These are phyloP conservation scores for Cyprinodon tularosa DNA, from an alignment of 2,113 vertebrate genomes.

Conservation along the genomic window DNA sequence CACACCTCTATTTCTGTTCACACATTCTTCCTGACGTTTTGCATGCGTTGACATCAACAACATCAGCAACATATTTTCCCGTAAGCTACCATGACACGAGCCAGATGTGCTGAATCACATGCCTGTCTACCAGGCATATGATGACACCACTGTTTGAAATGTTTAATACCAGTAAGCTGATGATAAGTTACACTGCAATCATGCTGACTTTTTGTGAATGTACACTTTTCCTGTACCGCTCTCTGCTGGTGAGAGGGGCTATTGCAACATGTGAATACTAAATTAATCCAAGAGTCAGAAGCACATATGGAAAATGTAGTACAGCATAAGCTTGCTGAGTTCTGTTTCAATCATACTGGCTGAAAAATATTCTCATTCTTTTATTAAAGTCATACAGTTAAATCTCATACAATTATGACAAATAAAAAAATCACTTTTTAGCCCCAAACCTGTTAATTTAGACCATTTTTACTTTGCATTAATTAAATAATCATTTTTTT, in stretches of 20 bases:
- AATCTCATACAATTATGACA: too few relatives aligned
- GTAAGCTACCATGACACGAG: conserved; percentile 18
- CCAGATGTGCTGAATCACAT: conserved; percentile 39
- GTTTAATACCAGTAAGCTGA: background rate
- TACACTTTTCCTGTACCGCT: conserved; percentile 29
- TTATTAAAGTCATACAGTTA: too few relatives aligned
- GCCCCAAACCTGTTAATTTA: too few relatives aligned
- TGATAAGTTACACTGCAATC: conserved; percentile 1
- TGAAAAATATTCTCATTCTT: too few relatives aligned
- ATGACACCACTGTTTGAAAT: background rate
- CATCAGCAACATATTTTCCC: conserved; percentile 18
- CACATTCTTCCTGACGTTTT: conserved; percentile 26
- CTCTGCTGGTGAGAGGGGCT: conserved; percentile 53
- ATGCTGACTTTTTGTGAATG: background rate
- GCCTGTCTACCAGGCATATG: background rate
- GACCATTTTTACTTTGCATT: too few relatives aligned
- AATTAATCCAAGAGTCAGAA: background rate
- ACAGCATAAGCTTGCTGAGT: too few relatives aligned
- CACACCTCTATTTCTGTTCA: conserved; percentile 59
- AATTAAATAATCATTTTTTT: too few relatives aligned
- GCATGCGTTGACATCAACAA: background rate
- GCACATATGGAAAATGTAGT: background rate
- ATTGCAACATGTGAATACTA: background rate
- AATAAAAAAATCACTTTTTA: too few relatives aligned
- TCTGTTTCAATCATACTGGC: too few relatives aligned